Evolutionary conservation across 2,888 invertebrate genomes (phyloP), one percentile per base, ranked within the genome.

Genomic region (Agrotis puta): DNA sequence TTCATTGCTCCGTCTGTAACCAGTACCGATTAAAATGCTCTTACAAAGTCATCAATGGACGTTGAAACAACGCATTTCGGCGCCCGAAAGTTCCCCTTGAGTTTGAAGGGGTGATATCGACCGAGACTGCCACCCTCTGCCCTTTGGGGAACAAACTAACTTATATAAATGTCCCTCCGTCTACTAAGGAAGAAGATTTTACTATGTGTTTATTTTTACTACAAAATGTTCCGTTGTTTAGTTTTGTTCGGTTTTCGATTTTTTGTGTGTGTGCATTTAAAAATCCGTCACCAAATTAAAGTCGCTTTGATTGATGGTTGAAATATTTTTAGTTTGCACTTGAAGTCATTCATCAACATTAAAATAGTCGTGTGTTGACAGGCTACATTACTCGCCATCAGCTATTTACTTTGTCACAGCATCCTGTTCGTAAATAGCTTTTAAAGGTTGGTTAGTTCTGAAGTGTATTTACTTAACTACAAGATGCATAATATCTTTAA

Each of bases 21-120:
- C 1, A 16, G 22, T 11, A 66, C 56, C 51, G 56, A 63, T 61
- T 66, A 64, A 57, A 73, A 20, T 22, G 51, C 33, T 27, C 20
- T 45, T 63, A 70, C 53, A 69, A 69, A 86, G 59, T 58, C 77
- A 51, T 81, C 85, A 66, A 79, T 85, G 87, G 73, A 76, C 51
- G 64, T 47, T 18, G 56, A 64, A 78, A 33, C n/a, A 64, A 47
- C 64, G 53, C 61, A 58, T 54, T 77, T 58, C n/a, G 65, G 20
- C 13, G 61, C 22, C 53, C 48, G 14, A 53, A 71, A 71, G 58
- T 39, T 64, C 47, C 81, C 74, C 70, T 73, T 63, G 39, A 71
- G 67, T 85, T 71, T 72, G 72, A 75, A 80, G 83, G 85, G 87
- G 57, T 77, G 81, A 24, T 85, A 86, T 85, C 85, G 85, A 85